A percentile compares a stretch with the other conserved stretches of the same genome.
These are phyloP conservation scores for Tetheella fluctuosa DNA, from an alignment of 2,888 invertebrate genomes.

Conservation along the genomic window DNA sequence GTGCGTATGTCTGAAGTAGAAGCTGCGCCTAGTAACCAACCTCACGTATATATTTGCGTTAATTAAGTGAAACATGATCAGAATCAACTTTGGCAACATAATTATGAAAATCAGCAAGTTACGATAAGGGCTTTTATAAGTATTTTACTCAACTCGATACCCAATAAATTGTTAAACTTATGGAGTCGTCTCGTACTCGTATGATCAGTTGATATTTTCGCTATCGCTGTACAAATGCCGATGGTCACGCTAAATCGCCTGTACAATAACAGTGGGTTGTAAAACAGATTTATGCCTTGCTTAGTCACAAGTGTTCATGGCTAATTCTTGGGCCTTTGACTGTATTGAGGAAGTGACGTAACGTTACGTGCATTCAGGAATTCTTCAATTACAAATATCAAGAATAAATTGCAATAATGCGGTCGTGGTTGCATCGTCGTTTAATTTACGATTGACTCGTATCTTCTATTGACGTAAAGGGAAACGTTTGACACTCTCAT, in stretches of 20 bases:
- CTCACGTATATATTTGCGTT: slow-evolving; percentile 10
- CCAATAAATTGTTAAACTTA: slow-evolving; percentile 38
- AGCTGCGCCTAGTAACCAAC: background rate
- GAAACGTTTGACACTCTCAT: slow-evolving; percentile 13
- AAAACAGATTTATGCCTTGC: slow-evolving; percentile 57
- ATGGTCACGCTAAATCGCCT: slow-evolving; percentile 59
- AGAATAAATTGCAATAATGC: background rate
- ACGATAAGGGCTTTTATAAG: slow-evolving; percentile 40
- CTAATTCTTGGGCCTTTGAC: slow-evolving; percentile 29
- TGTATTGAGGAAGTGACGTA: slow-evolving; percentile 15
- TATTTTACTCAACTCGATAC: slow-evolving; percentile 35
- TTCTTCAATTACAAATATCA: slow-evolving; percentile 8
- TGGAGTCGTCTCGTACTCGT: slow-evolving; percentile 34
- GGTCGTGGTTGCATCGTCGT: background rate
- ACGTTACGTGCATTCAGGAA: slow-evolving; percentile 20
- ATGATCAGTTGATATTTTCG: slow-evolving; percentile 31
- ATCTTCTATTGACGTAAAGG: slow-evolving; percentile 8
- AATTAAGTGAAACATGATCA: slow-evolving; percentile 10
- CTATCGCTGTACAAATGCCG: slow-evolving; percentile 35
- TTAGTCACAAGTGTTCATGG: slow-evolving; percentile 54
- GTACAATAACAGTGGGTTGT: slow-evolving; percentile 55
- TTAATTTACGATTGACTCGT: slow-evolving; percentile 1
- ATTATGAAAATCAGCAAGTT: slow-evolving; percentile 43
- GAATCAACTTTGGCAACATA: slow-evolving; percentile 23
- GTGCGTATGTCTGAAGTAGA: background rate